Conservation (phyloP, 1,140 invertebrate genomes). For the Lepidurus couesii region DNA sequence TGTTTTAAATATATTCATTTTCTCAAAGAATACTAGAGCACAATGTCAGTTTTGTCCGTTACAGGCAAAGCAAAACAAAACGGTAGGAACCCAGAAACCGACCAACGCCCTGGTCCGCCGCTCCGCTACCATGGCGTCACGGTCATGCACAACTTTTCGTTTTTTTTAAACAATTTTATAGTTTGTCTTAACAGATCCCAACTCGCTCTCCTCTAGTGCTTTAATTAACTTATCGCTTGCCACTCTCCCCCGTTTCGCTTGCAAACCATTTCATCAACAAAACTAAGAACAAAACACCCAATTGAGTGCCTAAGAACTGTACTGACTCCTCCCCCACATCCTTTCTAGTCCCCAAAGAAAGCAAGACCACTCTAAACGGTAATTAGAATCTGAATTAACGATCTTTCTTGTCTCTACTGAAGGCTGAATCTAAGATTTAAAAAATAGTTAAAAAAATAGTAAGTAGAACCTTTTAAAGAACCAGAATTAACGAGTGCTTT, state of each 20-base stretch:
- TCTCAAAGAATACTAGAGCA: not conserved
- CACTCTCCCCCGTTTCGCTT: not conserved
- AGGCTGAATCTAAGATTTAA: no score
- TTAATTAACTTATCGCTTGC: not conserved
- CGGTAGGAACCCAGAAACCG: not conserved
- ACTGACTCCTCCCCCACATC: not conserved
- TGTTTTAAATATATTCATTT: no score
- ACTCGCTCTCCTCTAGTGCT: not conserved
- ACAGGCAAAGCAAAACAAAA: not conserved
- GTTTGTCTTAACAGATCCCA: not conserved
- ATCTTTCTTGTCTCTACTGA: no score
- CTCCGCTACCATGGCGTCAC: not conserved
- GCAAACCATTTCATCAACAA: not conserved
- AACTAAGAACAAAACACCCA: not conserved
- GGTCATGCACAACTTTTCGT: conserved; percentile 12
- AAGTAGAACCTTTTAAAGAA: no score
- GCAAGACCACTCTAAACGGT: no score
- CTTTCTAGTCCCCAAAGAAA: not conserved
- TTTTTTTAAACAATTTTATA: not conserved
- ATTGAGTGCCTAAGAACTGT: not conserved
- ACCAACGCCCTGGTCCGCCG: not conserved
- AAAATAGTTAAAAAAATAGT: no score
- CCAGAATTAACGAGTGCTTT: no score
- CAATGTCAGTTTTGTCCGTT: not conserved
- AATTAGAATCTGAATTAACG: no score